Evolutionary conservation across 2,113 vertebrate genomes (phyloP), one percentile per base, ranked within the genome.

Genomic region (Bombycilla garrulus): DNA sequence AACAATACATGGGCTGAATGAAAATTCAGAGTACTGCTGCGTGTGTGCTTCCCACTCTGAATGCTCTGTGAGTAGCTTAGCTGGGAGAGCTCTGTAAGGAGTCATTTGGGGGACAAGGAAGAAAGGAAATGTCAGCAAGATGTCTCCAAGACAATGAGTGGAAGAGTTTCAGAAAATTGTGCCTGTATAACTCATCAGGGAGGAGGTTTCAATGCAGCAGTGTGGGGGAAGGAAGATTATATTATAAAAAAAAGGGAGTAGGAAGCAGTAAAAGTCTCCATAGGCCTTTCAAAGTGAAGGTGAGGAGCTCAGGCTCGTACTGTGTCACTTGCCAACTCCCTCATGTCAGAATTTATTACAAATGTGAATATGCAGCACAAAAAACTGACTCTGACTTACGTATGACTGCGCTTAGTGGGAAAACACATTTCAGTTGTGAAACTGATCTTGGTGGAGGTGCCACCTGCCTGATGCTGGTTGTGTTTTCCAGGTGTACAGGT

Each of bases 401-500:
- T 7, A 4, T 38, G 64, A 14, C 51, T 36, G 5, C 22, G 16
- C 38, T 26, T 12, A 16, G 62, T 22, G 53, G 26, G 50, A 57
- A 60, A 57, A 57, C 10, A 6, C n/a, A 5, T 36, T 31, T 2
- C 33, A 11, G 12, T 5, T 2, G 33, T 31, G 73, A 14, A 10
- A 1, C 12, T 35, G 62, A 1, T 15, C 12, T 1, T 3, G 29
- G 21, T 19, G 44, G 15, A 58, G 35, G 6, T 18, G 28, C 19
- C 36, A 1, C 25, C 26, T 25, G 35, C 73, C 86, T 78, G 83
- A 62, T 6, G 1, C 18, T 11, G 36, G 22, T 6, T 26, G 54
- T 78, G 87, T 7, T 7, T 66, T 18, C 14, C 97, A 99, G 99
- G 98, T 99, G 24, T 99, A 98, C 96, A 97, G 77, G 89, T 98